Conservation (phyloP, 1,140 invertebrate genomes). For the Drosophila nikananu region DNA sequence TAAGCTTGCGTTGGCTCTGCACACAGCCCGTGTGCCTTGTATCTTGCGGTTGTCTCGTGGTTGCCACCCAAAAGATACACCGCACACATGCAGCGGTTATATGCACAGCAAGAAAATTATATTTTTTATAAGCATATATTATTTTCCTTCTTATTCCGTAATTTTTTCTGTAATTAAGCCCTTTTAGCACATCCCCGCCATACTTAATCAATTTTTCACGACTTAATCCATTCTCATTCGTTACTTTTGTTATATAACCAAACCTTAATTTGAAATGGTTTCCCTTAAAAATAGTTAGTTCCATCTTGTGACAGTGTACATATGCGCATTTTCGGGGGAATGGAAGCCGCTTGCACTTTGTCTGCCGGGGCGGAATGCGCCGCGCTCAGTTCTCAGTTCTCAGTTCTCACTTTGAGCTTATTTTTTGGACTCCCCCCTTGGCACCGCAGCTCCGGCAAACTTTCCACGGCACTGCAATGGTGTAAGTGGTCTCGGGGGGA, state of each 20-base stretch:
- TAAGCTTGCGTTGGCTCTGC: conserved; percentile 64
- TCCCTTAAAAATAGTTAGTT: too few relatives aligned
- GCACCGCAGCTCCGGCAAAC: conserved; percentile 43
- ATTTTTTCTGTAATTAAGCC: neutral
- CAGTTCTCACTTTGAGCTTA: conserved; percentile 76
- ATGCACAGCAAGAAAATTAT: conserved; percentile 8
- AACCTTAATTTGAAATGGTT: neutral
- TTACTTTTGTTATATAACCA: neutral
- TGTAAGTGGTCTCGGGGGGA: conserved; percentile 71
- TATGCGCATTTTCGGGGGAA: conserved; percentile 22
- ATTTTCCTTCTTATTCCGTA: neutral
- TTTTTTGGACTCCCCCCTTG: conserved; percentile 47
- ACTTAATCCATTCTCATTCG: too few relatives aligned
- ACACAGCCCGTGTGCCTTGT: conserved; percentile 39
- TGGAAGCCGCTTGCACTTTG: conserved; percentile 69
- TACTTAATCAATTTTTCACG: neutral
- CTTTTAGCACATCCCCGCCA: neutral
- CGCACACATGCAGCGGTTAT: conserved; percentile 21
- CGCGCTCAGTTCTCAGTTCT: conserved; percentile 74
- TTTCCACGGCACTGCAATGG: conserved; percentile 63
- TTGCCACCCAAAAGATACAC: conserved; percentile 43
- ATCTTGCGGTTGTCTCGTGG: conserved; percentile 41
- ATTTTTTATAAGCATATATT: too few relatives aligned
- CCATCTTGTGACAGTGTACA: conserved; percentile 5
- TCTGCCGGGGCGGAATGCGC: conserved; percentile 77